These are phyloP conservation scores for Aspidiotus rigidus DNA, from an alignment of 2,888 invertebrate species.

Conservation along the genomic window DNA sequence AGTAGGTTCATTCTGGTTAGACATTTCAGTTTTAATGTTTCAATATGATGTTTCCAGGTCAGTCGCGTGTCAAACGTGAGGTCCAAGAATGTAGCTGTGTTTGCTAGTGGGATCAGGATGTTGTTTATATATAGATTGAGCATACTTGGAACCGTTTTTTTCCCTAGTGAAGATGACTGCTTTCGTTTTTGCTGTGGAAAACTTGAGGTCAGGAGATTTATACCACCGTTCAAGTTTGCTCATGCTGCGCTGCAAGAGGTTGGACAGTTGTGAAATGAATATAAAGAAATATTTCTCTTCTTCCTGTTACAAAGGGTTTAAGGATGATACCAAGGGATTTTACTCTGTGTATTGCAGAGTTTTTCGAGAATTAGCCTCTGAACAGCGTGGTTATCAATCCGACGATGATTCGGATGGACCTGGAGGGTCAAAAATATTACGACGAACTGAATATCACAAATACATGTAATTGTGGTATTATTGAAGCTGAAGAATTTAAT, in stretches of 20 bases:
- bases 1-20: background rate
- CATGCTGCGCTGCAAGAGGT: background rate
- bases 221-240: background rate
- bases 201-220: background rate
- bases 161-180: background rate
- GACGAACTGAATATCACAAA: too few species aligned
- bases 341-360: too few species aligned
- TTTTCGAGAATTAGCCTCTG: too few species aligned
- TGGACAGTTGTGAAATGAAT: background rate
- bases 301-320: too few species aligned
- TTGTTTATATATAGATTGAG: background rate
- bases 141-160: background rate
- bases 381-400: too few species aligned
- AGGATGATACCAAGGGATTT: too few species aligned
- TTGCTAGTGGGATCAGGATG: background rate
- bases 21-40: background rate
- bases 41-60: background rate
- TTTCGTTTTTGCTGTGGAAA: background rate
- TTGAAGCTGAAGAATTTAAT: too few species aligned
- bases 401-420: too few species aligned
- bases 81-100: background rate
- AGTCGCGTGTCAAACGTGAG: background rate
- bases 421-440: too few species aligned
- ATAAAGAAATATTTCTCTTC: too few species aligned
- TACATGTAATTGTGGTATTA: too few species aligned